Conservation (phyloP, 2,888 invertebrate species). For the Callosobruchus maculatus region DNA sequence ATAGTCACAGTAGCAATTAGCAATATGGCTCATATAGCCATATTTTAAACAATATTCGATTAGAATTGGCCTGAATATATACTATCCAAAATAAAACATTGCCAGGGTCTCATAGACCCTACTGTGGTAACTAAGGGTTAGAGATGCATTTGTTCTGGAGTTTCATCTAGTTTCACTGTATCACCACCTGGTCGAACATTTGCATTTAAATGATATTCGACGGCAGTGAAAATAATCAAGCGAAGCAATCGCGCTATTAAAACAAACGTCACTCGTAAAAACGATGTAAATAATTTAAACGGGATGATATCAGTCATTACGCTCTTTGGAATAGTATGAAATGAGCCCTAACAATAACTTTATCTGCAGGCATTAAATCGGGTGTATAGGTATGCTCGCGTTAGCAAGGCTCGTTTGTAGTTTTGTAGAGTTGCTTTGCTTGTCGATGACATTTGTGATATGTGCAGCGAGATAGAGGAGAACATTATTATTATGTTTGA, state of each 20-base stretch:
- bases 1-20: no score
- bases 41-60: no score
- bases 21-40: no score
- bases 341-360: not conserved
- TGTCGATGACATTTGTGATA: no score
- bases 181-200: not conserved
- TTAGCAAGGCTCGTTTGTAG: not conserved
- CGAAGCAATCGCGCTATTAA: not conserved
- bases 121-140: no score
- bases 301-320: not conserved
- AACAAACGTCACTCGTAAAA: not conserved
- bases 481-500: no score
- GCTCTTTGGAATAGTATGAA: not conserved
- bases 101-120: no score
- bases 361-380: not conserved
- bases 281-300: not conserved
- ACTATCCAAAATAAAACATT: no score
- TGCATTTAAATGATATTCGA: not conserved
- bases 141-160: no score
- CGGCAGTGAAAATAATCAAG: not conserved
- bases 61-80: no score
- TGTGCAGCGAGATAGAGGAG: no score
- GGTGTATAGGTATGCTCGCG: not conserved
- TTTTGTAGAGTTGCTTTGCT: not conserved
- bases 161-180: not conserved